These are phyloP conservation scores for Enteromius trimaculatus DNA, from an alignment of 2,797 vertebrate species.

Conservation along the genomic window DNA sequence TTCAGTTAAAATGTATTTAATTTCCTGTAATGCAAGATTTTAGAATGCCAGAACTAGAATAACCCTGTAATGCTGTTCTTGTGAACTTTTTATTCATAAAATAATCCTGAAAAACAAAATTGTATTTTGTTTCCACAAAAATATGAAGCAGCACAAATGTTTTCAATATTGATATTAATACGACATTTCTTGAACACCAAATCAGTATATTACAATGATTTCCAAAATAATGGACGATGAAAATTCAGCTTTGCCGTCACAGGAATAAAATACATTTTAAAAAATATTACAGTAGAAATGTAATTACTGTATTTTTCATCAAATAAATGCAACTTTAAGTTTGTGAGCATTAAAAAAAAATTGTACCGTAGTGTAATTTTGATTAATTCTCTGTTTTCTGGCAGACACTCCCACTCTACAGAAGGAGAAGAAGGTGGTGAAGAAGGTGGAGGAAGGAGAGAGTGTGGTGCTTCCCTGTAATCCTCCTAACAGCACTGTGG, in stretches of 20 bases:
- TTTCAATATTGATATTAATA: background rate
- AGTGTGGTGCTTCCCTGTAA: conserved; percentile 75
- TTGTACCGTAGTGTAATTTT: background rate
- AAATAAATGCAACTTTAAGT: background rate
- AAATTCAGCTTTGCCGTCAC: background rate
- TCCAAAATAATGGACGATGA: background rate
- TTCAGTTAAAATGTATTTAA: background rate
- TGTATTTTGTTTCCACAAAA: background rate
- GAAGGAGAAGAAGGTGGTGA: conserved; percentile 73
- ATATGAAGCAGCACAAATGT: background rate
- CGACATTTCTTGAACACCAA: background rate
- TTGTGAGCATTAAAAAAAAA: background rate
- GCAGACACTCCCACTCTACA: conserved; percentile 74
- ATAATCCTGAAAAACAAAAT: background rate
- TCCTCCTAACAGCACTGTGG: conserved; percentile 75
- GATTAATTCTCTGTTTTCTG: background rate
- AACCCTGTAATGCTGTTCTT: background rate
- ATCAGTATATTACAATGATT: background rate
- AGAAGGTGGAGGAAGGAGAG: conserved; percentile 71
- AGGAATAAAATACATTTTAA: background rate
- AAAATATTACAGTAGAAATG: background rate
- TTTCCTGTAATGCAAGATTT: background rate
- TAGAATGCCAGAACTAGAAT: background rate
- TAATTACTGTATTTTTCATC: background rate
- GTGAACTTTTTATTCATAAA: background rate